Evolutionary conservation across 2,113 vertebrate genomes (phyloP), one percentile per base, ranked within the genome.

Genomic region (Laterallus jamaicensis): DNA sequence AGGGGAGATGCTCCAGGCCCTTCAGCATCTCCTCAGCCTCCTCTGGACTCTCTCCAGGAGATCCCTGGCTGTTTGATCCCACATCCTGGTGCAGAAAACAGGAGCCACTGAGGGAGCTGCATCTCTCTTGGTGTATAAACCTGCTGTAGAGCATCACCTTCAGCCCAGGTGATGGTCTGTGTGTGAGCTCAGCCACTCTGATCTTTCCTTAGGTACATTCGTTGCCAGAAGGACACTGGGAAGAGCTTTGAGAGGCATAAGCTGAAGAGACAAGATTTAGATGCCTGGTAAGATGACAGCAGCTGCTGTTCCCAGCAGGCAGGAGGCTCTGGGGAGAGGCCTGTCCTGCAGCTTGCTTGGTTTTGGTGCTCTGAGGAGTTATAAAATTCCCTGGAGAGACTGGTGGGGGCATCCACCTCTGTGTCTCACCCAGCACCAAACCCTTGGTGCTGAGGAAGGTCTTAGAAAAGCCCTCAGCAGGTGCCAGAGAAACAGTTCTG

Each of bases 171-270:
- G 64, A 12, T 0, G 0, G 3, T 19, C n/a, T 47, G 31, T 1
- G 0, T 2, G 2, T 12, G 62, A 77, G 37, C 86, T 89, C 74
- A 75, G 47, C 13, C 29, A 6, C 39, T 86, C 69, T 78, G 1
- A 2, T 59, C 90, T 90, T 47, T n/a, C 32, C 82, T 21, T 58
- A 99, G 99, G 97, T 99, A 99, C 97, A 99, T 99, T 32, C 99
- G 99, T 58, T 99, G 99, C 97, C 99, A 99, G 97, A 99, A 98
- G 17, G 99, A 99, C 44, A 98, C 97, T 1, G 99, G 99, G 32
- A 98, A 98, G 95, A 99, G 98, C 96, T 99, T 99, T 62, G 99
- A 99, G 93, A 98, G 99, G 87, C 99, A 99, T 73, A 99, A 99
- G 92, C 86, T 99, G 94, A 99, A 99, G 96, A 98, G 99, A 55